Evolutionary conservation across 2,797 vertebrate species (phyloP).

Genomic region (Calcarius lapponicus): DNA sequence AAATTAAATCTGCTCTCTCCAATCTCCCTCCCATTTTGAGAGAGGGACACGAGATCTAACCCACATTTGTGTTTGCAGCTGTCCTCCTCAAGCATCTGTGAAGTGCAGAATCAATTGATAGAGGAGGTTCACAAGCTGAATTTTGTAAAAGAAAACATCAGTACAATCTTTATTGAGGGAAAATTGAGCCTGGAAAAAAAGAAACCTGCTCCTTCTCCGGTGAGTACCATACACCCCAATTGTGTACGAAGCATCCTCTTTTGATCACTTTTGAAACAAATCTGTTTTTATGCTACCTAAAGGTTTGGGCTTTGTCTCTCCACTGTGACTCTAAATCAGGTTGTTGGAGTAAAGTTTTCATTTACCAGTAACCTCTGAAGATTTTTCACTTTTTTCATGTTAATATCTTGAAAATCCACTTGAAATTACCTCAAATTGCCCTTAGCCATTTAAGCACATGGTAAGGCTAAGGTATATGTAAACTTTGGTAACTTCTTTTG

Average conservation of each 20-base stretch:
- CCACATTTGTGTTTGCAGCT: conserved; percentile 70
- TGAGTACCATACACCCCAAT: conserved; percentile 50
- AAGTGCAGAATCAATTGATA: conserved; percentile 90
- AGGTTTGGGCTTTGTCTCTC: not conserved
- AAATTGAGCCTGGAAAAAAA: conserved; percentile 95
- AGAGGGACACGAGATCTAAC: conserved; percentile 5
- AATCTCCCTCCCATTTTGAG: not conserved
- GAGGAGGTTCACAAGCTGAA: conserved; percentile 88
- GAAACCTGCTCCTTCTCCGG: conserved; percentile 65
- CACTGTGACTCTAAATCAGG: not conserved
- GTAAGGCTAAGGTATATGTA: not conserved
- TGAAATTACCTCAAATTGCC: not conserved
- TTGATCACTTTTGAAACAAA: not conserved
- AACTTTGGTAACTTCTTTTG: not conserved
- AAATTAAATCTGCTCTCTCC: not conserved
- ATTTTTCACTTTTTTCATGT: not conserved
- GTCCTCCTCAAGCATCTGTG: conserved; percentile 83
- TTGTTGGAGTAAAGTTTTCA: not conserved
- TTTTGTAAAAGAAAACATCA: conserved; percentile 89
- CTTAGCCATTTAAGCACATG: not conserved
- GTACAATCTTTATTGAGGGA: conserved; percentile 87
- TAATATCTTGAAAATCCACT: not conserved
- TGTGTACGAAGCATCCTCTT: not conserved
- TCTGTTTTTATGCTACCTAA: not conserved
- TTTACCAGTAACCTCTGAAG: not conserved